These are phyloP conservation scores for Diarsia brunnea DNA, from an alignment of 2,888 invertebrate species.

Conservation along the genomic window DNA sequence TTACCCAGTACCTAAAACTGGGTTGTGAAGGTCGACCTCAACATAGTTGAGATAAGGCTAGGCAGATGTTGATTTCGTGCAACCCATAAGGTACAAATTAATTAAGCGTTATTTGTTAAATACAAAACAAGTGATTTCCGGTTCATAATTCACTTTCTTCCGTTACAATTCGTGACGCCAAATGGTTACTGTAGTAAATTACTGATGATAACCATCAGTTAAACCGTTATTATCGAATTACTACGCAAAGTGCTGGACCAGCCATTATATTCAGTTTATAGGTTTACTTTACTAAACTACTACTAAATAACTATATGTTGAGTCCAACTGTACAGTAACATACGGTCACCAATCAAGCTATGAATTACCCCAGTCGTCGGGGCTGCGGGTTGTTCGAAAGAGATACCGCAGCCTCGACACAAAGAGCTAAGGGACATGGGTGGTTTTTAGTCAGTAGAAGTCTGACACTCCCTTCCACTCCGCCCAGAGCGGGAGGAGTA, in stretches of 20 bases:
- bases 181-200: conserved; percentile 2
- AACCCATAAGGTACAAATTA: not conserved
- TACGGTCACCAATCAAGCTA: too few relatives aligned
- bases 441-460: too few relatives aligned
- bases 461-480: too few relatives aligned
- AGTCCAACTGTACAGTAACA: not conserved
- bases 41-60: too few relatives aligned
- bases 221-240: conserved; percentile 29
- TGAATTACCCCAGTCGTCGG: too few relatives aligned
- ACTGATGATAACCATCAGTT: conserved; percentile 26
- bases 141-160: not conserved
- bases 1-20: too few relatives aligned
- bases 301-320: conserved; percentile 3
- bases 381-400: too few relatives aligned
- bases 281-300: conserved; percentile 11
- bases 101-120: not conserved
- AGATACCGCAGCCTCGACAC: too few relatives aligned
- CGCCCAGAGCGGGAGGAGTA: too few relatives aligned
- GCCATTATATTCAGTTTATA: conserved; percentile 28
- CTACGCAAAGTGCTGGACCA: conserved; percentile 18
- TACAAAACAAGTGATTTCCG: not conserved
- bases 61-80: too few relatives aligned
- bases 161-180: not conserved
- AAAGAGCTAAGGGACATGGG: too few relatives aligned
- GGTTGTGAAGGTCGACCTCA: too few relatives aligned